Evolutionary conservation across 1,140 invertebrate genomes (phyloP).

Genomic region (Ephestia elutella): DNA sequence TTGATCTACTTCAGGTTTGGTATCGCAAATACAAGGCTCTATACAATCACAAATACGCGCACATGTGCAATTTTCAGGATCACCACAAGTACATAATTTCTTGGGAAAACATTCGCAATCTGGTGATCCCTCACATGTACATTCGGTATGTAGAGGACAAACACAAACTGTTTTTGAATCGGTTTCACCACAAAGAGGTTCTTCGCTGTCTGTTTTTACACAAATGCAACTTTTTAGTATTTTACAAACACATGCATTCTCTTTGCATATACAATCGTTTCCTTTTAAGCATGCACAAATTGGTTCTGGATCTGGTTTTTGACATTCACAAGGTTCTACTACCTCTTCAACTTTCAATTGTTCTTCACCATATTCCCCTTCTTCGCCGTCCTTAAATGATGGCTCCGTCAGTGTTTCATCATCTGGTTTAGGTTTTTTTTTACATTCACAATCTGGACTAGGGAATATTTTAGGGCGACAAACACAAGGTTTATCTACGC

Average conservation of each 20-base stretch:
- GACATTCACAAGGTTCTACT: conserved; percentile 42
- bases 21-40: conserved; percentile 52
- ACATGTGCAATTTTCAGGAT: conserved; percentile 56
- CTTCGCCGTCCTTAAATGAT: not conserved
- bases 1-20: conserved; percentile 22
- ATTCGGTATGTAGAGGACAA: conserved; percentile 32
- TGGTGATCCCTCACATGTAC: conserved; percentile 36
- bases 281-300: conserved; percentile 43
- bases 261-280: conserved; percentile 40
- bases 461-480: conserved; percentile 45
- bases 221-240: conserved; percentile 42
- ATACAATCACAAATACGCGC: conserved; percentile 42
- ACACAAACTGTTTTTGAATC: conserved; percentile 42
- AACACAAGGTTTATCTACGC: conserved; percentile 49
- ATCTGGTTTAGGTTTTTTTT: conserved; percentile 34
- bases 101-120: conserved; percentile 46
- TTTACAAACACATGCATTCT: conserved; percentile 43
- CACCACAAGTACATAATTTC: conserved; percentile 46
- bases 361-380: conserved; percentile 15
- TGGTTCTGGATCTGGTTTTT: conserved; percentile 34
- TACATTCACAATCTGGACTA: conserved; percentile 42
- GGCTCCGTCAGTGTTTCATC: not conserved
- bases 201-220: conserved; percentile 24
- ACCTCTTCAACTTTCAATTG: conserved; percentile 11
- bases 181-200: conserved; percentile 29